Evolutionary conservation across 2,888 invertebrate genomes (phyloP).

Genomic region (Copidosoma aretas): DNA sequence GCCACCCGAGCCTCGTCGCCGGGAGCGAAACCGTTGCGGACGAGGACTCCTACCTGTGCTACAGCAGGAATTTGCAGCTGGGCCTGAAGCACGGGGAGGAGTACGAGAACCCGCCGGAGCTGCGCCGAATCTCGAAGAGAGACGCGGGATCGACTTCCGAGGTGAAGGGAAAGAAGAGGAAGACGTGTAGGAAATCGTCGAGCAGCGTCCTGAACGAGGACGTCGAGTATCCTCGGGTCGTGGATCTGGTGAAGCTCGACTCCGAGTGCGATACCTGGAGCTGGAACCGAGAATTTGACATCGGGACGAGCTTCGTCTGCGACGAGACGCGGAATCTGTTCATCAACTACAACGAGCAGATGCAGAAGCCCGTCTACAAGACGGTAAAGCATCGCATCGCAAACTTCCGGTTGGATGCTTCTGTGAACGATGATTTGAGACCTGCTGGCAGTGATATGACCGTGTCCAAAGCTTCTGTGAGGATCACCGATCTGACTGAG

Average conservation of each 20-base stretch:
- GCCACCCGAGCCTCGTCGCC: conserved; percentile 35
- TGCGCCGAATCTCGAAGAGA: not conserved
- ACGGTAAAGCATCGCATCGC: not conserved
- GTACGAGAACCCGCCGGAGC: conserved; percentile 45
- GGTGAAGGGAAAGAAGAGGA: not conserved
- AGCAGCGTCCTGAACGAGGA: conserved; percentile 7
- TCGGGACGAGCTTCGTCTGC: conserved; percentile 22
- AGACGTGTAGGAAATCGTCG: not conserved
- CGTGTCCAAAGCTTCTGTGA: too few relatives aligned
- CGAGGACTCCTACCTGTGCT: conserved; percentile 47
- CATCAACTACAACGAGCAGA: conserved; percentile 16
- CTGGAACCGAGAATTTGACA: not conserved
- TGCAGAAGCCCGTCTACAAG: conserved; percentile 20
- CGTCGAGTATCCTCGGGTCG: not conserved
- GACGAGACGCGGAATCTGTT: conserved; percentile 15
- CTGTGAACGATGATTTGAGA: too few relatives aligned
- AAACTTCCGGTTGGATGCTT: too few relatives aligned
- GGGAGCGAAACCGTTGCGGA: conserved; percentile 47
- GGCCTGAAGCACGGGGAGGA: conserved; percentile 42
- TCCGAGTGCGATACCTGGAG: not conserved
- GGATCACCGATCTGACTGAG: too few relatives aligned
- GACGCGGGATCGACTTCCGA: not conserved
- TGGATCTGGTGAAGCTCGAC: conserved; percentile 2
- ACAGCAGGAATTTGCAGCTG: conserved; percentile 43
- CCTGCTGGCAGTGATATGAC: too few relatives aligned